Conservation (phyloP, 2,113 vertebrate genomes). For the Vanacampus margaritifer region DNA sequence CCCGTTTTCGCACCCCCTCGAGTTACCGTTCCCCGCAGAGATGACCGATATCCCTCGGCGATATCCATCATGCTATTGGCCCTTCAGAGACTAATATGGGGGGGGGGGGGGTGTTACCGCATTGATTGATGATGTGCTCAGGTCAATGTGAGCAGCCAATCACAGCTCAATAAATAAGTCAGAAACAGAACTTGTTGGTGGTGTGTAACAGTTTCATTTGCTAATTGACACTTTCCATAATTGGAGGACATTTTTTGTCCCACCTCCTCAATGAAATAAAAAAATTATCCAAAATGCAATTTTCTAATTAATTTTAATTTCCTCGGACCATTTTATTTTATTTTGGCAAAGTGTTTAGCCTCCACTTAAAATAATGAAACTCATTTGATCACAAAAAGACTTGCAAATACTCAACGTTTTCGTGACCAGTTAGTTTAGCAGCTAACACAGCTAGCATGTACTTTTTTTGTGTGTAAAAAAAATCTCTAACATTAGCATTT, state of each 20-base stretch:
- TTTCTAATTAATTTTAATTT: too few species aligned
- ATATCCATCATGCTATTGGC: conserved; percentile 44
- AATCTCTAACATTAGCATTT: too few species aligned
- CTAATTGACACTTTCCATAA: neutral
- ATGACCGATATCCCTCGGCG: conserved; percentile 48
- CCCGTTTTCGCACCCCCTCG: conserved; percentile 27
- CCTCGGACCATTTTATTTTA: too few species aligned
- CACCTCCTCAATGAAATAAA: too few species aligned
- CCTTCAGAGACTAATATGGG: conserved; percentile 47
- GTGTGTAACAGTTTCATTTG: conserved; percentile 24
- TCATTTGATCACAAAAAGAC: too few species aligned
- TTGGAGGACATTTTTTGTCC: neutral
- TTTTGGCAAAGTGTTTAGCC: too few species aligned
- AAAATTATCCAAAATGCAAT: too few species aligned
- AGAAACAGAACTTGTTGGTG: conserved; percentile 9
- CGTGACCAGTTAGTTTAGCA: too few species aligned
- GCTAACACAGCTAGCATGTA: too few species aligned
- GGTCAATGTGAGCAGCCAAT: conserved; percentile 64
- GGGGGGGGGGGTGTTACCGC: conserved; percentile 39
- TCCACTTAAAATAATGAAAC: too few species aligned
- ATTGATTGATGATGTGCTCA: conserved; percentile 59
- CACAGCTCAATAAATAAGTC: conserved; percentile 60
- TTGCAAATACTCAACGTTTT: too few species aligned
- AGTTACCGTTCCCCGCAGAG: conserved; percentile 37
- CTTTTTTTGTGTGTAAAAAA: too few species aligned